Evolutionary conservation across 1,140 invertebrate genomes (phyloP).

Genomic region (Euwallacea fornicatus): DNA sequence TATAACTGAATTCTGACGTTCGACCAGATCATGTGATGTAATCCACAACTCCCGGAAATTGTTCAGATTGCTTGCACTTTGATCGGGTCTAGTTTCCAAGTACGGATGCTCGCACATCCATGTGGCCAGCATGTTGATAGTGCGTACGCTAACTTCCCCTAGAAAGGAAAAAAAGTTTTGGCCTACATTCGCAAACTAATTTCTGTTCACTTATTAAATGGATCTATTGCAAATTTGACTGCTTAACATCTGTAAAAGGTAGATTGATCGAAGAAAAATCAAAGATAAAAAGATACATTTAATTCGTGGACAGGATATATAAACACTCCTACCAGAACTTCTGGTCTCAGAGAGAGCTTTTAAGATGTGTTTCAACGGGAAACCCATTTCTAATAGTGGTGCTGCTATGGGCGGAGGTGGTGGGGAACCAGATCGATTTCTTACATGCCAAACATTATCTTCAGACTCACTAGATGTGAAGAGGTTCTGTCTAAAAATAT

Average conservation of each 20-base stretch:
- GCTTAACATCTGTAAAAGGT: too few species aligned
- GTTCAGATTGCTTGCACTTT: background rate
- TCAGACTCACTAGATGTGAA: conserved; percentile 39
- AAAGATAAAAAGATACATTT: too few species aligned
- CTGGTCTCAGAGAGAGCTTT: conserved; percentile 62
- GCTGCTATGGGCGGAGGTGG: conserved; percentile 56
- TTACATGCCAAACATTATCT: conserved; percentile 37
- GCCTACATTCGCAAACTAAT: too few species aligned
- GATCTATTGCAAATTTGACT: too few species aligned
- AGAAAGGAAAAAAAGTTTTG: too few species aligned
- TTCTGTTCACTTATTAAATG: too few species aligned
- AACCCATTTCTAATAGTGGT: conserved; percentile 68
- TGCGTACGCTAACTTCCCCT: conserved; percentile 59
- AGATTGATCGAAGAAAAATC: too few species aligned
- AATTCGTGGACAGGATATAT: too few species aligned
- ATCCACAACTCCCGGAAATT: conserved; percentile 25
- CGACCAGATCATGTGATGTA: conserved; percentile 19
- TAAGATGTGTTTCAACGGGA: conserved; percentile 62
- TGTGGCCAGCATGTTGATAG: conserved; percentile 64
- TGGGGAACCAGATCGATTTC: conserved; percentile 23
- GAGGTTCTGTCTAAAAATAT: conserved; percentile 11
- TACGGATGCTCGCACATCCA: conserved; percentile 70
- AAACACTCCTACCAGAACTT: conserved; percentile 47
- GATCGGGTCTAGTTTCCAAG: conserved; percentile 49
- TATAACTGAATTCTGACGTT: conserved; percentile 25